Evolutionary conservation across 2,113 vertebrate genomes (phyloP), one percentile per base, ranked within the genome.

Genomic region (Furnarius figulus): DNA sequence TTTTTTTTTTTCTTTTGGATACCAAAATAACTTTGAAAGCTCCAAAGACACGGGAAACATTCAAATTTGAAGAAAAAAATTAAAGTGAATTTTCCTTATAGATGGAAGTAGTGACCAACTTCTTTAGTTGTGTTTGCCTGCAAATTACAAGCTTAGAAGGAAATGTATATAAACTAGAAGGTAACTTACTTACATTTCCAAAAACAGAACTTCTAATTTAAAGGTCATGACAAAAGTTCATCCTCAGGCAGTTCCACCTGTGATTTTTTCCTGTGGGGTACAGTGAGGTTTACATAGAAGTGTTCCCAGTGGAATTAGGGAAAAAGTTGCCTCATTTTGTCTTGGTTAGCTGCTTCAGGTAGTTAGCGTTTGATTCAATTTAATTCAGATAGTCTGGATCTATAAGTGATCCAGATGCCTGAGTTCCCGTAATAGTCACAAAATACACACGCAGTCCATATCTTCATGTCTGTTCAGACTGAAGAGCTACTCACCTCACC

Each of bases 401-500:
- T 50, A 5, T 14, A 59, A 46, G 22, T 47, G 15, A 59, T 27
- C 7, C 30, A 50, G 5, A 8, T 46, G 14, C 4, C 37, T 46
- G 66, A 74, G 8, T 8, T 79, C 16, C 35, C 28, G 1, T 31
- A 37, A 42, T 2, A 70, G 14, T 66, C 46, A n/a, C 27, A 39
- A 16, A 12, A 9, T 24, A 31, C 10, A 8, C 4, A 40, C 10
- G 31, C 0, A 30, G 17, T 40, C 25, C 23, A 2, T 17, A 5
- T 8, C 5, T 50, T 62, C 20, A 47, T 25, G 20, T 50, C 22
- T 52, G 4, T 42, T 1, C 1, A 83, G 33, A 46, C 10, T 46
- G 62, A 79, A 79, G 70, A 67, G 17, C 12, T 28, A 28, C 18
- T 85, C 53, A 58, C 14, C 5, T 49, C 23, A 31, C 3, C 3